These are phyloP conservation scores for Agonopterix heracliana DNA, from an alignment of 2,888 invertebrate genomes.

Conservation along the genomic window DNA sequence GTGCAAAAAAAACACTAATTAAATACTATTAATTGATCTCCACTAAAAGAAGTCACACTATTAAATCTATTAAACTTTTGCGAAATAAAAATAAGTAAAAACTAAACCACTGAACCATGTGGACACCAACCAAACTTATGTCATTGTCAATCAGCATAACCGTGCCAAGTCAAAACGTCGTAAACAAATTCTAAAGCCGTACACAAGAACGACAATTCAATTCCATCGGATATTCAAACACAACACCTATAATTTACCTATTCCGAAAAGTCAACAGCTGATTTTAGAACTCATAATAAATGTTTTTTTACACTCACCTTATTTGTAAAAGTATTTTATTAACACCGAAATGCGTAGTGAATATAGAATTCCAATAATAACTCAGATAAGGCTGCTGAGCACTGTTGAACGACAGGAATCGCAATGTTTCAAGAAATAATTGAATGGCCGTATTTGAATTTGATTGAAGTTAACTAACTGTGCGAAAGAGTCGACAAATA, in stretches of 20 bases:
- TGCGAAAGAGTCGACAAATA: constrained; percentile 13
- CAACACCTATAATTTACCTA: neutral
- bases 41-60: too few species aligned
- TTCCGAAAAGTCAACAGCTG: neutral
- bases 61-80: too few species aligned
- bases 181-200: neutral
- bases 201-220: neutral
- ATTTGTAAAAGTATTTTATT: neutral
- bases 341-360: neutral
- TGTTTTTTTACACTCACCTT: constrained; percentile 5
- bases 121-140: too few species aligned
- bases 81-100: too few species aligned
- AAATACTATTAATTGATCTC: too few species aligned
- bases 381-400: constrained; percentile 3
- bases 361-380: neutral
- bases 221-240: too few species aligned
- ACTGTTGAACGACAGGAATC: constrained; percentile 12
- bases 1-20: too few species aligned
- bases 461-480: constrained; percentile 11
- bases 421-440: constrained; percentile 18
- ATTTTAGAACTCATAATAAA: neutral
- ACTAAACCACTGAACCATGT: too few species aligned
- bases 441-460: constrained; percentile 21
- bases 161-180: too few species aligned
- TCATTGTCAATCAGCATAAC: too few species aligned